Percentiles rank a stretch among this genome's conserved stretches.
phyloP scores from a whole-genome alignment of 2,797 vertebrate species.

The Hypotaenidia philippensis region DNA sequence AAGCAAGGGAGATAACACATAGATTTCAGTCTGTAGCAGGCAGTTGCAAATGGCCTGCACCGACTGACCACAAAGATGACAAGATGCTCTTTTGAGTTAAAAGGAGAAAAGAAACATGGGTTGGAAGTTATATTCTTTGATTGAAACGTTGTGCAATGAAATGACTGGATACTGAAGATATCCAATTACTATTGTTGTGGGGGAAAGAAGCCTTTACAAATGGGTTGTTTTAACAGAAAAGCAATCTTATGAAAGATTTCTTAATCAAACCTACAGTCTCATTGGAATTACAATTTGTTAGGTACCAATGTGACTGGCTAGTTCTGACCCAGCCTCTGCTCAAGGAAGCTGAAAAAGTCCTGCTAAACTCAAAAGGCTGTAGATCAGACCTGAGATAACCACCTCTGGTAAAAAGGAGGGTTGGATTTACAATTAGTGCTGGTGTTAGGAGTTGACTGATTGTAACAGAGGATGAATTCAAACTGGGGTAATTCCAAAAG shows the following conservation, averaged over 20 bases:
- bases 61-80: slow-evolving; percentile 17
- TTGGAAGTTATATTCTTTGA: slow-evolving; percentile 28
- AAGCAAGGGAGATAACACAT: slow-evolving; percentile 7
- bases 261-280: slow-evolving; percentile 23
- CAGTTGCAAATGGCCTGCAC: slow-evolving; percentile 31
- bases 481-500: neutral
- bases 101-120: slow-evolving; percentile 6
- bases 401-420: neutral
- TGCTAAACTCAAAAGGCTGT: neutral
- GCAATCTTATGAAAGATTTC: neutral
- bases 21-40: neutral
- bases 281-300: neutral
- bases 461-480: neutral
- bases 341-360: neutral
- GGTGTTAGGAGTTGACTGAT: neutral
- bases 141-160: neutral
- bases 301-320: neutral
- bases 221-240: neutral
- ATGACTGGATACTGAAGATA: neutral
- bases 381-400: neutral
- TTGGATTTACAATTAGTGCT: neutral
- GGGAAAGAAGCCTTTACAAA: slow-evolving; percentile 5
- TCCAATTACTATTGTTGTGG: neutral
- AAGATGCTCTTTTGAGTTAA: slow-evolving; percentile 30
- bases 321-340: neutral